phyloP scores from a whole-genome alignment of 1,140 invertebrate species.

The Pogonognathellus flavescens region DNA sequence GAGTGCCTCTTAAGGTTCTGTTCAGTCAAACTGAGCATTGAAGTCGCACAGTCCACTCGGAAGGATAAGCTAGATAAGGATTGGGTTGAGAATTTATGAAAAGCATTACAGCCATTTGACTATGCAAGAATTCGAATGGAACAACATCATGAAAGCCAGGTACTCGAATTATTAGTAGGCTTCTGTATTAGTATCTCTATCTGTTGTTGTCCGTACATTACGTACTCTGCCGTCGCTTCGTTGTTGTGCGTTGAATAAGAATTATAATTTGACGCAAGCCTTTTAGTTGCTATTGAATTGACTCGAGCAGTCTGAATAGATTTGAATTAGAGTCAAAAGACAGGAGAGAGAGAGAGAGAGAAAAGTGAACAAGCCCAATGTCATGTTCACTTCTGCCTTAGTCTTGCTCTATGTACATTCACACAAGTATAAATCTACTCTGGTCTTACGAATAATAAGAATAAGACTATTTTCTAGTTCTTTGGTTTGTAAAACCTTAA shows the following conservation, averaged over 20 bases:
- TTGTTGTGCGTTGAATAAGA: conserved; percentile 33
- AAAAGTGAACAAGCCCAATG: conserved; percentile 39
- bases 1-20: not conserved
- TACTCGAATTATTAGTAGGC: not conserved
- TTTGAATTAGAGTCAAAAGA: conserved; percentile 45
- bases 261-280: conserved; percentile 9
- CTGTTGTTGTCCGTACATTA: conserved; percentile 11
- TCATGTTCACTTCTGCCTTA: not conserved
- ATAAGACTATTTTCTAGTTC: too few species aligned
- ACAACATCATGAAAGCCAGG: not conserved
- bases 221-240: not conserved
- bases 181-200: not conserved
- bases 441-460: too few species aligned
- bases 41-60: not conserved
- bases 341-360: conserved; percentile 36
- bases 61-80: not conserved
- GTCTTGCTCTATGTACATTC: not conserved
- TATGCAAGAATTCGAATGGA: not conserved
- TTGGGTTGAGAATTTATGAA: conserved; percentile 26
- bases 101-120: not conserved
- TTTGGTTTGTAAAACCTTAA: too few species aligned
- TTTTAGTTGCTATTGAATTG: conserved; percentile 37
- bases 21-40: not conserved
- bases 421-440: not conserved
- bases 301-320: conserved; percentile 45